A percentile compares a stretch with the other conserved stretches of the same genome.
phyloP scores from a whole-genome alignment of 35 echinoderm and acorn worm species.

The Nesometra sesokonis region DNA sequence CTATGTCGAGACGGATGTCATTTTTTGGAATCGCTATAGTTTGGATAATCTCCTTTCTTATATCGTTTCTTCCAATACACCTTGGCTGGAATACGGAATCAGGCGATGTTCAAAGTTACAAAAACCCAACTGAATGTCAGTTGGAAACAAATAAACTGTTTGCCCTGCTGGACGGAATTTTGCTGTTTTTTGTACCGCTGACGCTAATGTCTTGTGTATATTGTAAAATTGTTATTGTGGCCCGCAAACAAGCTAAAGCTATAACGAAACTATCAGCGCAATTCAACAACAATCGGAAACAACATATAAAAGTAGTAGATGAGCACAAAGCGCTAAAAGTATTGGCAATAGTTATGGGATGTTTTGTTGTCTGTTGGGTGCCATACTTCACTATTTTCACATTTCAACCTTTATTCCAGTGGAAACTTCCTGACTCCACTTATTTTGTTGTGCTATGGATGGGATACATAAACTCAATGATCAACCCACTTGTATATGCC shows the following conservation, averaged over 20 bases:
- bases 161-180: conserved; percentile 43
- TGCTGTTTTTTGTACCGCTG: conserved; percentile 64
- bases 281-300: conserved; percentile 6
- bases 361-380: conserved; percentile 78
- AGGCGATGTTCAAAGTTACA: conserved; percentile 61
- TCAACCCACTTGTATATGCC: conserved; percentile 57
- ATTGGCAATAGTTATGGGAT: conserved; percentile 57
- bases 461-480: conserved; percentile 48
- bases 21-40: conserved; percentile 36
- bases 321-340: conserved; percentile 71
- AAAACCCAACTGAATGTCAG: conserved; percentile 17
- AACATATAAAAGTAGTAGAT: conserved; percentile 32
- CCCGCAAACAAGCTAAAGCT: conserved; percentile 44
- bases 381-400: conserved; percentile 69
- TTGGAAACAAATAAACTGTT: conserved; percentile 36
- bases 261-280: conserved; percentile 32
- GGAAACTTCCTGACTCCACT: conserved; percentile 7
- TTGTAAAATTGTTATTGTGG: conserved; percentile 45
- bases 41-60: conserved; percentile 52
- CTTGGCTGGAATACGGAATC: conserved; percentile 67
- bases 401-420: conserved; percentile 19
- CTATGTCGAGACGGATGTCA: conserved; percentile 28
- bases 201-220: conserved; percentile 50
- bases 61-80: conserved; percentile 63
- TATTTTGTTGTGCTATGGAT: conserved; percentile 43